Base-by-base conservation (phyloP, 2,888 invertebrate genomes). In the Reticulitermes lucifugus region DNA sequence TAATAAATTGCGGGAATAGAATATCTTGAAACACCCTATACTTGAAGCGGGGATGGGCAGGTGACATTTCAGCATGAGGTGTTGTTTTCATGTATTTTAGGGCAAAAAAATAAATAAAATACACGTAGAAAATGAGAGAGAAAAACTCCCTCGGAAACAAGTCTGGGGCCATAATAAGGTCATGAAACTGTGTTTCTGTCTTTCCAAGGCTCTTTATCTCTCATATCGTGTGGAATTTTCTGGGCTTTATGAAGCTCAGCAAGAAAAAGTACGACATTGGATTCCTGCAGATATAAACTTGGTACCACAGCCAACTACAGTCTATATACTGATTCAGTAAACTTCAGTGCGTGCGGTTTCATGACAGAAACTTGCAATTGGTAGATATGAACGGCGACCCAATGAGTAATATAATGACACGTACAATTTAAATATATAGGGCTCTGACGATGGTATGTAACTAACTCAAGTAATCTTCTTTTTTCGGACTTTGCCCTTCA, bases 41-140 rank as follows among this genome's bases (percentile, higher is more conserved):
- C 41, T 70, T 73, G 3, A 41, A 73, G 25, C 14, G 25, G 29
- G 35, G 21, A 29, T n/a, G 41, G 73, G 73, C 73, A 73, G 73
- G 73, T 73, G 73, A 41, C 12, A 7, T 73, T 41, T 73, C 73
- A 29, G 41, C 35, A 41, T 35, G 41, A 73, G 35, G 73, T 73
- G 73, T 73, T 73, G 73, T 73, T 73, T 73, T 73, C 73, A 73
- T 73, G 41, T 73, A 73, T 73, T 41, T 73, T 7, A 73, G 18
- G 73, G 41, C 35, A 1, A 35, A 73, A 73, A 73, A 73, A 73
- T 41, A 73, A 41, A 73, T 73, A 73, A 73, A 73, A 73, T 73
- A 73, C 73, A 41, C 73, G 41, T 41, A 73, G 73, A 41, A 73
- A 73, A 73, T 41, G 73, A 73, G 73, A 73, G 73, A 73, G 41